Percentiles rank a stretch among this genome's conserved stretches.
These are phyloP conservation scores for Eucriotettix oculatus DNA, from an alignment of 2,888 invertebrate species.

Conservation along the genomic window DNA sequence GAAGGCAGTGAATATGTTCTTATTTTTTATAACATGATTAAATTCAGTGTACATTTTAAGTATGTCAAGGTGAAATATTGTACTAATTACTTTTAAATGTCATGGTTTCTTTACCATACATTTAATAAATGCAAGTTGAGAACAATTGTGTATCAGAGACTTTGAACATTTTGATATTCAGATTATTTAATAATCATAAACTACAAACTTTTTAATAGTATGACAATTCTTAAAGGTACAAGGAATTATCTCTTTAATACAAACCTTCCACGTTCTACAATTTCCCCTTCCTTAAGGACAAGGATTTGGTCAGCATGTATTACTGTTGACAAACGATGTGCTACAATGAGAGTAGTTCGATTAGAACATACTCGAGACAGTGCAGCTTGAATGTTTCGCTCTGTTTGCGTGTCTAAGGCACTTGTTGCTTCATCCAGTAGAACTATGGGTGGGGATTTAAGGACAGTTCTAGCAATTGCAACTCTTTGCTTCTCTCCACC, in stretches of 20 bases:
- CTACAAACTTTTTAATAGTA: no score
- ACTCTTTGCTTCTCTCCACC: conserved; percentile 97
- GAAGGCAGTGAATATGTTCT: no score
- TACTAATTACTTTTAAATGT: no score
- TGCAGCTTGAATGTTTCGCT: conserved; percentile 73
- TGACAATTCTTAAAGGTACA: no score
- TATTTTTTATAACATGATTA: no score
- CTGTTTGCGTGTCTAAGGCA: conserved; percentile 89
- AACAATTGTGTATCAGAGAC: no score
- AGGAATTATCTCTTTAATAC: conserved; percentile 15
- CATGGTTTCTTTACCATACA: no score
- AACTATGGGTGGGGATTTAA: conserved; percentile 82
- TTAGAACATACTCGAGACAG: conserved; percentile 61
- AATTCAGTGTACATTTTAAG: no score
- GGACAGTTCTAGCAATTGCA: conserved; percentile 86
- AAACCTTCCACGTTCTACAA: conserved; percentile 76
- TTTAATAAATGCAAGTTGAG: no score
- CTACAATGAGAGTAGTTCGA: conserved; percentile 84
- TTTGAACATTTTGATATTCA: no score
- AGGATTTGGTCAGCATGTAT: conserved; percentile 90
- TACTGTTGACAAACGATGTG: conserved; percentile 86
- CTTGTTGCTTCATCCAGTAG: conserved; percentile 91
- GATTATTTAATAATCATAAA: no score
- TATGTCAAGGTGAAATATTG: no score
- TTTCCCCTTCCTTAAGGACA: conserved; percentile 79